phyloP scores from a whole-genome alignment of 1,140 invertebrate genomes.

The Trichonephila clavata region DNA sequence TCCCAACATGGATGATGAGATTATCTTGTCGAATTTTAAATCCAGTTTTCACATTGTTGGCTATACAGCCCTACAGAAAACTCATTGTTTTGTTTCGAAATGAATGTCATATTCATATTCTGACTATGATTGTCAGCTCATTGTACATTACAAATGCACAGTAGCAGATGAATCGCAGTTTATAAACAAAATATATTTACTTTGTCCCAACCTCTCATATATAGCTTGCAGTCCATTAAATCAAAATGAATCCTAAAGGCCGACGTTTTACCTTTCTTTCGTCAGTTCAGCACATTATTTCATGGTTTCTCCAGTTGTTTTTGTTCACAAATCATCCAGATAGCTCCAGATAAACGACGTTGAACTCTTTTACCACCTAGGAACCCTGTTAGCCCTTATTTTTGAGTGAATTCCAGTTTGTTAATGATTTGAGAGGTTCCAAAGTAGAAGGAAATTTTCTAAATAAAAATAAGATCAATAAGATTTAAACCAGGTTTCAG shows the following conservation, averaged over 20 bases:
- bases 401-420: neutral
- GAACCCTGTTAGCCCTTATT: neutral
- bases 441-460: neutral
- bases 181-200: slow-evolving; percentile 15
- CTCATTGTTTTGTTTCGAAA: slow-evolving; percentile 20
- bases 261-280: neutral
- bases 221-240: neutral
- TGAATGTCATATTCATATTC: slow-evolving; percentile 28
- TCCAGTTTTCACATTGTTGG: slow-evolving; percentile 18
- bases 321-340: slow-evolving; percentile 27
- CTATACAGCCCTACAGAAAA: slow-evolving; percentile 17
- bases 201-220: neutral
- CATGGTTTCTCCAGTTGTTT: neutral
- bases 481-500: too few relatives aligned
- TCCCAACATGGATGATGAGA: neutral
- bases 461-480: too few relatives aligned
- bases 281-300: neutral
- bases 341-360: neutral
- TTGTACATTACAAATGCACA: slow-evolving; percentile 5
- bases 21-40: slow-evolving; percentile 17
- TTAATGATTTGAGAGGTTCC: neutral
- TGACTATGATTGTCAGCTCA: neutral
- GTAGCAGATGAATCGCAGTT: slow-evolving; percentile 3
- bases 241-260: neutral
- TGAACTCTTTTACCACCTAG: neutral